phyloP scores from a whole-genome alignment of 2,888 invertebrate genomes.

The Panorpa germanica region DNA sequence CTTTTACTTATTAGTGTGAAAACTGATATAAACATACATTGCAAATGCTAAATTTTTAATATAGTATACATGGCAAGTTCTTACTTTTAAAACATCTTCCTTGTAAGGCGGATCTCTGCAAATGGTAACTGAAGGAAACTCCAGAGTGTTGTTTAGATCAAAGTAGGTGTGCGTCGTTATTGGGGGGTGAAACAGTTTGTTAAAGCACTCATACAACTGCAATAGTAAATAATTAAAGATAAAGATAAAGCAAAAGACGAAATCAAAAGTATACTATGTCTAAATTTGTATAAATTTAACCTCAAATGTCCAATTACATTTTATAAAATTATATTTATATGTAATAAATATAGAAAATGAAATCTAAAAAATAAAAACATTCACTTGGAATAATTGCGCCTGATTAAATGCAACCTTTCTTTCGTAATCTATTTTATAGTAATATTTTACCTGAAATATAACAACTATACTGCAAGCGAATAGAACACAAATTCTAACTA shows the following conservation, averaged over 20 bases:
- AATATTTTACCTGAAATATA: constrained; percentile 32
- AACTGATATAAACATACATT: constrained; percentile 2
- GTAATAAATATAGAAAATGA: neutral
- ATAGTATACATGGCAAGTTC: constrained; percentile 16
- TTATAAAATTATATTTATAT: constrained; percentile 2
- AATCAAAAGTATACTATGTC: constrained; percentile 3
- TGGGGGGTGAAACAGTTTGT: constrained; percentile 38
- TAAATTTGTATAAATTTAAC: neutral
- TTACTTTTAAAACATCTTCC: constrained; percentile 31
- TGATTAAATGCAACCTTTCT: neutral
- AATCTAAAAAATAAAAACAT: neutral
- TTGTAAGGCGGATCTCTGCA: constrained; percentile 48
- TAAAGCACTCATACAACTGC: constrained; percentile 36
- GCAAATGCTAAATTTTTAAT: neutral
- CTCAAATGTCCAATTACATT: constrained; percentile 2
- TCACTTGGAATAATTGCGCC: neutral
- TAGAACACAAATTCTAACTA: constrained; percentile 34
- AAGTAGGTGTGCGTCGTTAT: constrained; percentile 49
- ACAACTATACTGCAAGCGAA: constrained; percentile 33
- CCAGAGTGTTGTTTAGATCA: constrained; percentile 40
- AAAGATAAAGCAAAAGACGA: neutral
- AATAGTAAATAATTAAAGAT: constrained; percentile 12
- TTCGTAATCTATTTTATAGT: neutral
- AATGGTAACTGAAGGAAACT: constrained; percentile 48
- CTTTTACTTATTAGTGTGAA: neutral